phyloP scores from a whole-genome alignment of 2,888 invertebrate genomes.

The Eupithecia inturbata region DNA sequence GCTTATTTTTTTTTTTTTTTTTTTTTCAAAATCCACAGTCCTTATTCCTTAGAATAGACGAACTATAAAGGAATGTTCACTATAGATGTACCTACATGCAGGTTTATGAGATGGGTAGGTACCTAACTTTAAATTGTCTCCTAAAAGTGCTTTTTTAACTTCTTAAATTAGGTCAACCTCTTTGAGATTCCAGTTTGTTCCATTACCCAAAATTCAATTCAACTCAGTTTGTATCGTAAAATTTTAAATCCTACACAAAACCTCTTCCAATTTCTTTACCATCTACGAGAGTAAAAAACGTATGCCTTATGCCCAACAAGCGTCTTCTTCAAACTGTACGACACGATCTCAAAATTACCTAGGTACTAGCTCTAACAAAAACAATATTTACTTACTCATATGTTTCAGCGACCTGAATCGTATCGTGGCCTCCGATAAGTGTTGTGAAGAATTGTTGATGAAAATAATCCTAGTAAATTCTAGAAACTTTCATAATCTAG shows the following conservation, averaged over 20 bases:
- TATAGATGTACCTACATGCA: no score
- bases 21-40: no score
- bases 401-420: not conserved
- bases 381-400: not conserved
- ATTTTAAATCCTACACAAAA: constrained; percentile 43
- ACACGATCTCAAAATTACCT: constrained; percentile 15
- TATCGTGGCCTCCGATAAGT: not conserved
- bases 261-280: constrained; percentile 47
- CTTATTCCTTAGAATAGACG: no score
- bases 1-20: no score
- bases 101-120: no score
- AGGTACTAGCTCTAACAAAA: not conserved
- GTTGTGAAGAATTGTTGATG: not conserved
- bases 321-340: constrained; percentile 36
- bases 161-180: not conserved
- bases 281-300: constrained; percentile 45
- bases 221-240: constrained; percentile 43
- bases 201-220: constrained; percentile 39
- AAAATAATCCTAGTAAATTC: not conserved
- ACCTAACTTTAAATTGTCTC: not conserved
- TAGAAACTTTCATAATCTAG: not conserved
- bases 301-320: constrained; percentile 41
- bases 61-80: no score
- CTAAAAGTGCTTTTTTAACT: not conserved
- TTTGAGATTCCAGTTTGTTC: constrained; percentile 23